Evolutionary conservation across 2,888 invertebrate species (phyloP), one percentile per base, ranked within the genome.

Genomic region (Hypselothyrea guttata): DNA sequence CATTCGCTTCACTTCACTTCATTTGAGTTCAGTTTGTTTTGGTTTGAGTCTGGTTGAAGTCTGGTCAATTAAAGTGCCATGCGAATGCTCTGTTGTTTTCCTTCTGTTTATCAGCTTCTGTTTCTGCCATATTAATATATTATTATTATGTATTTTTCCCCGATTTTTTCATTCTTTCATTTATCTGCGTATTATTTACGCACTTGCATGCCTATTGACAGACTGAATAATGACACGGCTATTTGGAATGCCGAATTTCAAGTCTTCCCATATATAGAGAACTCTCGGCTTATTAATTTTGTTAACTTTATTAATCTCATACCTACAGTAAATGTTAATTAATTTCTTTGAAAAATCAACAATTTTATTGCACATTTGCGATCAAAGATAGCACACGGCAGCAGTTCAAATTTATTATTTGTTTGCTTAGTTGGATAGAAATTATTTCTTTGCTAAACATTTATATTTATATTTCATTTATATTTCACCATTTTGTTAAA

Each of bases 171-270:
- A 5, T 22, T 22, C 22, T 22, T 22, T 5, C 60, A 52, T 62
- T 82, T 71, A 61, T 63, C 62, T 74, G 42, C 54, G 38, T 71
- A 64, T 59, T 86, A 69, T 78, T 78, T 72, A 75, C 75, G 60
- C 59, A 57, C 60, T 59, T 75, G 22, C 59, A 37, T 45, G 42
- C 53, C 28, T 16, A 33, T 16, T 48, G 58, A 48, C 49, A 51
- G 31, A 44, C 75, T 45, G 60, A 41, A 57, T 81, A 49, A 85
- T 85, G 81, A 67, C 56, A 71, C 49, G 59, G 76, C 84, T 83
- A 22, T 22, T 22, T 22, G 22, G 22, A 22, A 22, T n/a, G n/a
- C n/a, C n/a, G n/a, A n/a, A n/a, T n/a, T n/a, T n/a, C n/a, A 22
- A 22, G 2, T 22, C 22, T 9, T 13, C 40, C 40, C 0, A 18